Percentiles rank a stretch among this genome's conserved stretches.
Evolutionary conservation across 92 coral and sea anemone genomes (phyloP).

Genomic region (Paramuricea clavata): DNA sequence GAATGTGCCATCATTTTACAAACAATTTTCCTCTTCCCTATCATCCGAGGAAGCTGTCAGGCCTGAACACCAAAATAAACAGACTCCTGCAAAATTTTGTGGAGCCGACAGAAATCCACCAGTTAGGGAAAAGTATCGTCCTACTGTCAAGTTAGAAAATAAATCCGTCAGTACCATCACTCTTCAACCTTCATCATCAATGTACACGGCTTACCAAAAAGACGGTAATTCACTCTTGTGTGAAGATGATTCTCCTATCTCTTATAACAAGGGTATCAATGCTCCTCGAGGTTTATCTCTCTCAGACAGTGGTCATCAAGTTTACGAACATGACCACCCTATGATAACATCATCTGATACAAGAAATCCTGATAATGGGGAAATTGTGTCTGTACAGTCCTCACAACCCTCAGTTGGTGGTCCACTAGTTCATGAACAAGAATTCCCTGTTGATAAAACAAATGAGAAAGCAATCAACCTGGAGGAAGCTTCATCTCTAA

Average conservation of each 20-base stretch:
- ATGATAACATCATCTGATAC: background rate
- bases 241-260: background rate
- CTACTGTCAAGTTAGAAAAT: background rate
- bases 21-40: background rate
- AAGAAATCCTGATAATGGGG: background rate
- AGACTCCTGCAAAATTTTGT: background rate
- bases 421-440: background rate
- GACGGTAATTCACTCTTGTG: background rate
- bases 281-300: background rate
- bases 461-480: background rate
- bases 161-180: background rate
- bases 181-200: background rate
- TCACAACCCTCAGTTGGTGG: background rate
- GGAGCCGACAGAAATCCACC: background rate
- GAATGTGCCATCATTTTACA: slow-evolving; percentile 1
- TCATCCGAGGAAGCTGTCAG: background rate
- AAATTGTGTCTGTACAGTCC: background rate
- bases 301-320: background rate
- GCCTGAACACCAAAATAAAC: background rate
- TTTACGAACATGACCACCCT: background rate
- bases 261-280: background rate
- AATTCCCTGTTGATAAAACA: background rate
- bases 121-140: background rate
- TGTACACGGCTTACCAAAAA: background rate
- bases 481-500: background rate